Base-by-base conservation (phyloP, 2,888 invertebrate species). In the Drosophila quasianomalipes region DNA sequence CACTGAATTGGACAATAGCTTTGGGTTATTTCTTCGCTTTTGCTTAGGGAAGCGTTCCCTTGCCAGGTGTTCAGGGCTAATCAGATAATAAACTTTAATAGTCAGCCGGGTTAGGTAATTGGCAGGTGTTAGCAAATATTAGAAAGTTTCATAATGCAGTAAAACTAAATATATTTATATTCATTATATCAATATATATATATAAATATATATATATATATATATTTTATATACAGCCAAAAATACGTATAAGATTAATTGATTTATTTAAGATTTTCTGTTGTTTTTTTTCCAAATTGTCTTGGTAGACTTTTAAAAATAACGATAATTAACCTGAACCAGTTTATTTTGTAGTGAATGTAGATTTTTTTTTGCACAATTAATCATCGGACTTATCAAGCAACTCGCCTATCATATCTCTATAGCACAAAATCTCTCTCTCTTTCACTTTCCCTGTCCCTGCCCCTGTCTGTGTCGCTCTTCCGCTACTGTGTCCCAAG, bases 361-460 rank as follows among this genome's bases (percentile, higher is more conserved):
- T 44, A 12, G n/a, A 41, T 7, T 10, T 16, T 10, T 16, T 9
- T 19, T n/a, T 54, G 5, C 31, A 28, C 41, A 51, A 22, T 60
- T 41, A 37, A 58, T 68, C 75, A 47, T 28, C 19, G 14, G 26
- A 35, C 35, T 65, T 64, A 72, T 72, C 64, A 58, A 53, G 44
- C n/a, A 57, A 44, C 51, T 59, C 14, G 41, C 28, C 39, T 60
- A 61, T 61, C 30, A 35, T 59, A 41, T 30, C 31, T 54, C 39
- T 7, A 35, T 51, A 35, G 19, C 74, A 55, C 35, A 65, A 47
- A 2, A 28, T 47, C 47, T 65, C 28, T 33, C 28, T 33, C 26
- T 47, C 26, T 41, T 26, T 47, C 61, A 30, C 22, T 39, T 39
- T 35, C 66, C 39, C 22, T 49, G 9, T 49, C n/a, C 47, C 26